These are phyloP conservation scores for Drosophila melanocephala DNA, from an alignment of 2,888 invertebrate species.

Conservation along the genomic window DNA sequence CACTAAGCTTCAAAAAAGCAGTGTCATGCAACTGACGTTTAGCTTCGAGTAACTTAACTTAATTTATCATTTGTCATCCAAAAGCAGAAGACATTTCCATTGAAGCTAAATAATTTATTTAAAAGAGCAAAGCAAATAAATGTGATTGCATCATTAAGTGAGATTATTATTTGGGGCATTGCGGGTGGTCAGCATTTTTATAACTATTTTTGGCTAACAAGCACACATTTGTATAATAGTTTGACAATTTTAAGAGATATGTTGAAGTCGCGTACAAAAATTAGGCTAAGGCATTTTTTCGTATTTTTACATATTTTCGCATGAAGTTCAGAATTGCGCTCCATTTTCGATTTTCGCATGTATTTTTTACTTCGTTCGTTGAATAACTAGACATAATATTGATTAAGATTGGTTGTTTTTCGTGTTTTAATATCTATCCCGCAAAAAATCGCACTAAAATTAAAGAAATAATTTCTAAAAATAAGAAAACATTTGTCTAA, in stretches of 20 bases:
- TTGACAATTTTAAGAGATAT: not conserved
- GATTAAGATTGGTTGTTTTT: not conserved
- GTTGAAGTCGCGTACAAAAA: not conserved
- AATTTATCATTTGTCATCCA: not conserved
- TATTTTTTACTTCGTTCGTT: conserved; percentile 11
- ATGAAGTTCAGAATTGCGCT: conserved; percentile 1
- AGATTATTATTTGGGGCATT: not conserved
- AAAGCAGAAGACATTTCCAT: not conserved
- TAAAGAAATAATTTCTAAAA: not conserved
- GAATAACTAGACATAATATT: not conserved
- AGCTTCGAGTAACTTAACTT: not conserved
- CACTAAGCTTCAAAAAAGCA: not conserved
- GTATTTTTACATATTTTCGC: not conserved
- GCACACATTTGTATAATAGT: not conserved
- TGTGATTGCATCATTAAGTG: not conserved
- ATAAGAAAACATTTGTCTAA: not conserved
- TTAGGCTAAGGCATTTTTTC: not conserved
- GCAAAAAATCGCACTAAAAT: not conserved
- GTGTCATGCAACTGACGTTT: not conserved
- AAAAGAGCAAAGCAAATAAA: not conserved
- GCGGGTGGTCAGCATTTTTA: not conserved
- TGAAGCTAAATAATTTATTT: not conserved
- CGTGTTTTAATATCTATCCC: not conserved
- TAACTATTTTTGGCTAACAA: not conserved
- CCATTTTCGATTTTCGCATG: conserved; percentile 32